Evolutionary conservation across 2,888 invertebrate species (phyloP).

Genomic region (Unio delphinus): DNA sequence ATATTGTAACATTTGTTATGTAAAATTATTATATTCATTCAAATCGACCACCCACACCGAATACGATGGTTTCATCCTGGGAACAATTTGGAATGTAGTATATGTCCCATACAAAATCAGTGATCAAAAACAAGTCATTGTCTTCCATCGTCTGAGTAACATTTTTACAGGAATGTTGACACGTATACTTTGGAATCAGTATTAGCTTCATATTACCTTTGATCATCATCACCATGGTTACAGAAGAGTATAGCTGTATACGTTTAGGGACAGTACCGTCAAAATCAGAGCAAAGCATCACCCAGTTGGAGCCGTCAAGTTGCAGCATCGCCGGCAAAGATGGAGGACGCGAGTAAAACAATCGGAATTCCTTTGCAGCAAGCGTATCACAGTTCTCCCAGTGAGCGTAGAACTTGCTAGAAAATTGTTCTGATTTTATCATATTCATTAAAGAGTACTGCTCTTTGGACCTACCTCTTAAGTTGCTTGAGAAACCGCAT

Average conservation of each 20-base stretch:
- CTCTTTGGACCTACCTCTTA: conserved; percentile 9
- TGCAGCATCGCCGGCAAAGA: conserved; percentile 12
- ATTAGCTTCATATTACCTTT: conserved; percentile 10
- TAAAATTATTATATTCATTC: conserved; percentile 5
- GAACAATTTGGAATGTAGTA: conserved; percentile 9
- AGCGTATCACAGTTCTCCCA: conserved; percentile 22
- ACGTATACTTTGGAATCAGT: conserved; percentile 7
- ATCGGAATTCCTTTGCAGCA: conserved; percentile 12
- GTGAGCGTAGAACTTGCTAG: conserved; percentile 10
- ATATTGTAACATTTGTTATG: no score
- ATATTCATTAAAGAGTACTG: conserved; percentile 10
- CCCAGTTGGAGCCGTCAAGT: conserved; percentile 18
- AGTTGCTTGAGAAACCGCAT: conserved; percentile 18
- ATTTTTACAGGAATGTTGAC: conserved; percentile 4
- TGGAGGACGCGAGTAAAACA: conserved; percentile 13
- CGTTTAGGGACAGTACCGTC: neutral
- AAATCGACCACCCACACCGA: conserved; percentile 14
- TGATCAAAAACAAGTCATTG: conserved; percentile 8
- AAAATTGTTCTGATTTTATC: conserved; percentile 1
- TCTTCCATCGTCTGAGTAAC: neutral
- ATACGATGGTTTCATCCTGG: conserved; percentile 10
- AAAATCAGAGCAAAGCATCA: conserved; percentile 16
- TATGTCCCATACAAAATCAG: conserved; percentile 7
- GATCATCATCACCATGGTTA: conserved; percentile 9
- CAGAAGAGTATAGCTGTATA: conserved; percentile 8